These are phyloP conservation scores for Chymomyza caudatula DNA, from an alignment of 2,888 invertebrate genomes.

Conservation along the genomic window DNA sequence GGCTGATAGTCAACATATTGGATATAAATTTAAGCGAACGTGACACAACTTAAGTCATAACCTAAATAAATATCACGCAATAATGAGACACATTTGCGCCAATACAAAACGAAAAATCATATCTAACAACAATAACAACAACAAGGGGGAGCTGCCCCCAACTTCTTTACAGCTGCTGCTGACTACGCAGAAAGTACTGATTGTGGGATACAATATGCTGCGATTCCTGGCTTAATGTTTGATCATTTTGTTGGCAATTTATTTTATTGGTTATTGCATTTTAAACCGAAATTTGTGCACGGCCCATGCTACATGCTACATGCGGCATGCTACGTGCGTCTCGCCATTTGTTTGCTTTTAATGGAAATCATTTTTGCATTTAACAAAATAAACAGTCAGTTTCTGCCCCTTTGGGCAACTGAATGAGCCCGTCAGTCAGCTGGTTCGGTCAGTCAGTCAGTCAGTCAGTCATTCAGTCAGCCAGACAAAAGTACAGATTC, in stretches of 20 bases:
- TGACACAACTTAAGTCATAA: constrained; percentile 71
- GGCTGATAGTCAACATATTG: constrained; percentile 60
- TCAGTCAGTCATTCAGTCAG: neutral
- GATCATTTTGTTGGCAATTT: constrained; percentile 69
- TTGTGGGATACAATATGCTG: neutral
- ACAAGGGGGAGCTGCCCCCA: neutral
- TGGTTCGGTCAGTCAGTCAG: constrained; percentile 1
- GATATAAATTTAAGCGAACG: constrained; percentile 65
- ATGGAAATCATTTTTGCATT: constrained; percentile 73
- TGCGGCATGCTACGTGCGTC: constrained; percentile 49
- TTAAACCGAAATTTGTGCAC: constrained; percentile 54
- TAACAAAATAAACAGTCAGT: constrained; percentile 59
- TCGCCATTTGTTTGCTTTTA: constrained; percentile 40
- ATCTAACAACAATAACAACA: neutral
- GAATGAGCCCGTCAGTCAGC: constrained; percentile 4
- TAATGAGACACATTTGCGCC: constrained; percentile 66
- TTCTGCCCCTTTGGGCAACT: constrained; percentile 24
- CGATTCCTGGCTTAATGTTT: constrained; percentile 48
- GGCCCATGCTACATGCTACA: constrained; percentile 19
- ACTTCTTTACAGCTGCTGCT: neutral
- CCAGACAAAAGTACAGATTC: constrained; percentile 59
- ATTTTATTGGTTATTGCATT: constrained; percentile 71
- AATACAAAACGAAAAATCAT: constrained; percentile 37
- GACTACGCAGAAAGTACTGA: constrained; percentile 3
- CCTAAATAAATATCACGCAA: constrained; percentile 71